Percentiles rank a stretch among this genome's conserved stretches.
Conservation (phyloP, 2,888 invertebrate genomes). For the Lasioglossum pauxillum region DNA sequence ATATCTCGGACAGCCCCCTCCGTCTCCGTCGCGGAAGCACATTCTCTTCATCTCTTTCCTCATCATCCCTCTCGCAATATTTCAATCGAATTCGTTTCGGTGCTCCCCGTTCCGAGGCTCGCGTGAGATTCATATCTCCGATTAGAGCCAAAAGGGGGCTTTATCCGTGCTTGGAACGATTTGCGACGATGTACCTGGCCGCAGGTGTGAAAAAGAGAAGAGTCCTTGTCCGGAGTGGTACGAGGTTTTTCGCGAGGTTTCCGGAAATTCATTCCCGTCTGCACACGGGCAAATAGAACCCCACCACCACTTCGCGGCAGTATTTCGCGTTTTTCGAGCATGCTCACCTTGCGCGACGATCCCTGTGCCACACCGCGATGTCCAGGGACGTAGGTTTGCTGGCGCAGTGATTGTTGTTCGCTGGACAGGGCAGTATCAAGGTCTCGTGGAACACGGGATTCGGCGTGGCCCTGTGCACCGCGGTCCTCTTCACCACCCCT, state of each 20-base stretch:
- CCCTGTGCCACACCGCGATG: conserved; percentile 94
- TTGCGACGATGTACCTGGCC: not conserved
- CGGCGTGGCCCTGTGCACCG: conserved; percentile 91
- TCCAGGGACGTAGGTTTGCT: conserved; percentile 87
- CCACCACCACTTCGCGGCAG: not conserved
- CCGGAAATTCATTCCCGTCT: not conserved
- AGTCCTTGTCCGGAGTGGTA: not conserved
- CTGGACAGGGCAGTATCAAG: conserved; percentile 89
- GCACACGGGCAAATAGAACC: not conserved
- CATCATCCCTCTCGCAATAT: not conserved
- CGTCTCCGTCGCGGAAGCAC: not conserved
- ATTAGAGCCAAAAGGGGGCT: not conserved
- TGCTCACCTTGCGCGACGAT: conserved; percentile 92
- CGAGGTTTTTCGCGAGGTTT: not conserved
- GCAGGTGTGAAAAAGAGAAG: not conserved
- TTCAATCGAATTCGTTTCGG: not conserved
- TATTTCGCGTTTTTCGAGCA: conserved; percentile 37
- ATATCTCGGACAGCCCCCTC: conserved; percentile 33
- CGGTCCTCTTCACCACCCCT: conserved; percentile 90
- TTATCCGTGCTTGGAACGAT: conserved; percentile 1
- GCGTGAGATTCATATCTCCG: conserved; percentile 61
- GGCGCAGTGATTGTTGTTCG: conserved; percentile 77
- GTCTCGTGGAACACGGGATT: conserved; percentile 93
- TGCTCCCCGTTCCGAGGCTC: not conserved
- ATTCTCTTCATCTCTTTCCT: not conserved